Base-by-base conservation (phyloP, 2,888 invertebrate genomes). In the Ganaspis brasiliensis region DNA sequence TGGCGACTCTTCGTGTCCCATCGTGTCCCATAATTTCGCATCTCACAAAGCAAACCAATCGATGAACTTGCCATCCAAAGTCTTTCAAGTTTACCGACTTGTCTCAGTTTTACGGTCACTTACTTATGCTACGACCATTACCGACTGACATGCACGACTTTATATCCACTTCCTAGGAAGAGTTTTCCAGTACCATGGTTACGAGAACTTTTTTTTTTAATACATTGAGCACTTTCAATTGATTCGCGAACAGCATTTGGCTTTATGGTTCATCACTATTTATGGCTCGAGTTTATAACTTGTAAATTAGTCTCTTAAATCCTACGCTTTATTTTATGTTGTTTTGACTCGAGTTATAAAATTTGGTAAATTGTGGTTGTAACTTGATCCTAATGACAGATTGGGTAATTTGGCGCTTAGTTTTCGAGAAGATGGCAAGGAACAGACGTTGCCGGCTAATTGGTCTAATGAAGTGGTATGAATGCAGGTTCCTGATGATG, bases 11-110 rank as follows among this genome's bases (percentile, higher is more conserved):
- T 74, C 63, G 71, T 35, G 56, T 77, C 59, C 61, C 52, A 72
- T 76, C 75, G 71, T 75, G 78, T 79, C 81, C 78, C 57, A 74
- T 73, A 59, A 59, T 67, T 67, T 67, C 45, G 14, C 45, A 24
- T 67, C 24, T 45, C 26, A 61, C 45, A 49, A 63, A 63, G 37
- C 37, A 37, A 67, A 67, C 21, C 24, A 67, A 67, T 67, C 63
- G 63, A 67, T 67, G 45, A 49, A 67, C 24, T 67, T 45, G 24
- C 24, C 21, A 14, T 14, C n/a, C 9, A 26, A 31, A 59, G 26
- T 21, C 24, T 45, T 67, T 26, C 52, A 19, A 67, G 3, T 40
- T 67, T 24, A 40, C 67, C 67, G 67, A 45, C 67, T 67, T 45
- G 21, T 59, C 59, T 59, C 3, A 31, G 45, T n/a, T 67, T 67